Evolutionary conservation across 35 echinoderm and acorn worm genomes (phyloP).

Genomic region (Amphiura filiformis): DNA sequence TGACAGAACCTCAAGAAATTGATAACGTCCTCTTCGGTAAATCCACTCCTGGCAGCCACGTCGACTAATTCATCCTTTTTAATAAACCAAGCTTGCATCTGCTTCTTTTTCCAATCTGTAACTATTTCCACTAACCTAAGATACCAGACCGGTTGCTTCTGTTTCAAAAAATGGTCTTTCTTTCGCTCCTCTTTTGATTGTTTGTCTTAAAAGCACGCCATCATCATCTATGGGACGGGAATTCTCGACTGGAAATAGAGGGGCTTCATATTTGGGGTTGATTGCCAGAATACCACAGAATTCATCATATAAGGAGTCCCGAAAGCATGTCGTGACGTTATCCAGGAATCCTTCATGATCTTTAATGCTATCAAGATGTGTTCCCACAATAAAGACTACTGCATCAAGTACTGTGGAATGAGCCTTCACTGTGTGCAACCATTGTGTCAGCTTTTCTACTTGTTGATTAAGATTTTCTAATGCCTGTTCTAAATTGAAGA

Average conservation of each 20-base stretch:
- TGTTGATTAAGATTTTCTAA: not conserved
- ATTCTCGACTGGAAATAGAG: not conserved
- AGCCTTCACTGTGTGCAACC: constrained; percentile 20
- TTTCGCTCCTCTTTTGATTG: not conserved
- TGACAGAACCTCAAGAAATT: not conserved
- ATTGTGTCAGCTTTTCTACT: not conserved
- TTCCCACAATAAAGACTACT: constrained; percentile 35
- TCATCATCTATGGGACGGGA: too few species aligned
- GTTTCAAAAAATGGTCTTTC: not conserved
- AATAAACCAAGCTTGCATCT: not conserved
- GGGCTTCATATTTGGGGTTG: not conserved
- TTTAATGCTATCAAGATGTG: constrained; percentile 28
- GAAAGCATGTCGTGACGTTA: not conserved
- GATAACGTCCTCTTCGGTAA: not conserved
- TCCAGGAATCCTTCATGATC: not conserved
- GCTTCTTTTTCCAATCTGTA: not conserved
- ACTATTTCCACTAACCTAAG: not conserved
- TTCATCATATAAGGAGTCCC: not conserved
- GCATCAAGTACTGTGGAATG: constrained; percentile 22
- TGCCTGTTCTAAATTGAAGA: not conserved
- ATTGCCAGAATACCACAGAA: constrained; percentile 29
- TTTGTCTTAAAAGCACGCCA: not conserved
- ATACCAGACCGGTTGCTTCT: too few species aligned
- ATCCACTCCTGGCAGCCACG: not conserved
- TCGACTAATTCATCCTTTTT: not conserved